Base-by-base conservation (phyloP, 2,888 invertebrate genomes). In the Synergus laeviventris region DNA sequence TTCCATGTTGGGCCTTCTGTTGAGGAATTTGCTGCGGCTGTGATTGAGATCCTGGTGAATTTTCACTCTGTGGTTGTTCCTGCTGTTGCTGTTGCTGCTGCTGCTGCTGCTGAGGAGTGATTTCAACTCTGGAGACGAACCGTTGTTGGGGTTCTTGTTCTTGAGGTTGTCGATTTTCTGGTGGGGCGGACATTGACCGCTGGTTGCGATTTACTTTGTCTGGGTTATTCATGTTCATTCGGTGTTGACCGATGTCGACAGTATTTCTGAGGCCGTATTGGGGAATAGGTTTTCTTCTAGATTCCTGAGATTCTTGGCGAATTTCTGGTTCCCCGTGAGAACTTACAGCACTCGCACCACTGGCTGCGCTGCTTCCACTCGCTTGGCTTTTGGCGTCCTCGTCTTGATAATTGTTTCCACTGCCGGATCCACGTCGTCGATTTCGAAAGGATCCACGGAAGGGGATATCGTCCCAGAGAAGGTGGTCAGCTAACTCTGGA, bases 151-250 rank as follows among this genome's bases (percentile, higher is more conserved):
- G 75, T 42, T 62, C 36, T 73, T 54, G 76, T 1, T 62, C 24
- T 5, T 83, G 90, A 74, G 88, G 89, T 73, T 89, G 91, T 49
- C 92, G 91, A 83, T 91, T 92, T 88, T 94, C 94, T 75, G 96
- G 95, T 42, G 96, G 96, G 39, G 96, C 96, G 82, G 96, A 96
- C 93, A 95, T 95, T 74, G 96, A 95, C 87, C 96, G 92, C 83
- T 94, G 94, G 76, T 92, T 93, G 82, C 95, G 92, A 77, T 89
- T 89, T 11, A 85, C 87, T 82, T 93, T 93, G 85, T 92, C 92
- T 56, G 92, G 91, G 85, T 93, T 93, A 59, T 92, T 92, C 85
- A 93, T 92, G 83, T 92, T 92, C 87, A 93, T 94, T 49, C 84
- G 88, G 76, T 92, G 92, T 82, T 95, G 95, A 73, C 96, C 96